Evolutionary conservation across 2,113 vertebrate genomes (phyloP).

Genomic region (Brachyhypopomus occidentalis): DNA sequence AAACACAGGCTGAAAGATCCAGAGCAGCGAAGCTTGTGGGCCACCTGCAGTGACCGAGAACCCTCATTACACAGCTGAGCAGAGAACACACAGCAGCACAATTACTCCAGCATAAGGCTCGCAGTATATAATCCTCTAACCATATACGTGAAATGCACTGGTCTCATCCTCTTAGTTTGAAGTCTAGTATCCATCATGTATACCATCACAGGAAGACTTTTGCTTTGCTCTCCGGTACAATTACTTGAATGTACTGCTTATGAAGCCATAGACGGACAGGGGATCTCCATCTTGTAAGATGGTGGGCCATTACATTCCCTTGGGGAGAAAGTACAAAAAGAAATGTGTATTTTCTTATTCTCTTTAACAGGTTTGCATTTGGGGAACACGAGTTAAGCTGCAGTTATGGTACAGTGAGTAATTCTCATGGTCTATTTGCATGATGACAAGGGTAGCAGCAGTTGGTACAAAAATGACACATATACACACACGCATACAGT

Average conservation of each 20-base stretch:
- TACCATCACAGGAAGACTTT: no score
- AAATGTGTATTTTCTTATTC: no score
- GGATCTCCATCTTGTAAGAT: no score
- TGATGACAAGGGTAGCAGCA: background rate
- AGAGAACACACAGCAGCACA: slow-evolving; percentile 13
- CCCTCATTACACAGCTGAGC: slow-evolving; percentile 6
- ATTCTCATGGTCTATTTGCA: background rate
- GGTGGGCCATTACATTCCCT: no score
- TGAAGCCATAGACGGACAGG: no score
- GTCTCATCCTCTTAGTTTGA: no score
- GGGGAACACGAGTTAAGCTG: no score
- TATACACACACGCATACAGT: background rate
- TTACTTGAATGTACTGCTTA: no score
- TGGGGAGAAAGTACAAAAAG: no score
- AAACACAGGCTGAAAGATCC: slow-evolving; percentile 35
- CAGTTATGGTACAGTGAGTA: background rate
- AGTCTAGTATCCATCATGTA: no score
- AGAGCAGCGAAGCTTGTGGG: slow-evolving; percentile 49
- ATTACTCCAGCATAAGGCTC: background rate
- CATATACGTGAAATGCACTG: background rate
- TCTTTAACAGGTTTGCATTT: background rate
- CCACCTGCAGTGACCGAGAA: background rate
- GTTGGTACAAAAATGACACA: background rate
- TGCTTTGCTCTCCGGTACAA: no score
- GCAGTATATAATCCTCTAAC: background rate